Conservation (phyloP, 2,797 vertebrate species). For the Natrix natrix region DNA sequence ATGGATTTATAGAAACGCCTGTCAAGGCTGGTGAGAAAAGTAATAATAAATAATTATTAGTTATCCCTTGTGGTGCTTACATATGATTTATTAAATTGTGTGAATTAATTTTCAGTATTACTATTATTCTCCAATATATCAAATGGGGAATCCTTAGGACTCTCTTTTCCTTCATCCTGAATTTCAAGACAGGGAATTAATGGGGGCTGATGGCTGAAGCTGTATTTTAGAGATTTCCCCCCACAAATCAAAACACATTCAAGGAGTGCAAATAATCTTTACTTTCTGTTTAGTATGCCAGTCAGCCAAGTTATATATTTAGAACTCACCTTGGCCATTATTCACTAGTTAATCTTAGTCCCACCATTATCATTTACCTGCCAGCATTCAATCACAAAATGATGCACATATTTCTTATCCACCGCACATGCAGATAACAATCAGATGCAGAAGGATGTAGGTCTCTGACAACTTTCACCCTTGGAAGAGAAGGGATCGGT, state of each 20-base stretch:
- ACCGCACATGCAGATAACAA: conserved; percentile 24
- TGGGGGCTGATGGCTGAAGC: background rate
- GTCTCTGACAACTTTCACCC: background rate
- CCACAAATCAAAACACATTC: background rate
- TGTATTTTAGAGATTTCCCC: background rate
- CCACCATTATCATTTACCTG: background rate
- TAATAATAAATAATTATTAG: conserved; percentile 16
- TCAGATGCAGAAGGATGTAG: background rate
- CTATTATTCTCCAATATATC: conserved; percentile 16
- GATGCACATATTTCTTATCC: conserved; percentile 34
- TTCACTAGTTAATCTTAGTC: background rate
- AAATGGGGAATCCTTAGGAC: background rate
- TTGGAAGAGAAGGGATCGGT: background rate
- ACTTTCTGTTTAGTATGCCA: background rate
- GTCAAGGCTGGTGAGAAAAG: conserved; percentile 37
- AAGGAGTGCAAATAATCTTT: background rate
- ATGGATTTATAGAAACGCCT: conserved; percentile 7
- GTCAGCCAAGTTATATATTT: background rate
- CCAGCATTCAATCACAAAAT: background rate
- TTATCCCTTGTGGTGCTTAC: conserved; percentile 31
- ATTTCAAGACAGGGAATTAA: background rate
- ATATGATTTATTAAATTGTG: conserved; percentile 12
- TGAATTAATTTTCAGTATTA: background rate
- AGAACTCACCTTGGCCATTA: background rate
- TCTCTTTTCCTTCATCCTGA: background rate